phyloP scores from a whole-genome alignment of 53 echinoderm and acorn worm species.

The Stichopus horrens region DNA sequence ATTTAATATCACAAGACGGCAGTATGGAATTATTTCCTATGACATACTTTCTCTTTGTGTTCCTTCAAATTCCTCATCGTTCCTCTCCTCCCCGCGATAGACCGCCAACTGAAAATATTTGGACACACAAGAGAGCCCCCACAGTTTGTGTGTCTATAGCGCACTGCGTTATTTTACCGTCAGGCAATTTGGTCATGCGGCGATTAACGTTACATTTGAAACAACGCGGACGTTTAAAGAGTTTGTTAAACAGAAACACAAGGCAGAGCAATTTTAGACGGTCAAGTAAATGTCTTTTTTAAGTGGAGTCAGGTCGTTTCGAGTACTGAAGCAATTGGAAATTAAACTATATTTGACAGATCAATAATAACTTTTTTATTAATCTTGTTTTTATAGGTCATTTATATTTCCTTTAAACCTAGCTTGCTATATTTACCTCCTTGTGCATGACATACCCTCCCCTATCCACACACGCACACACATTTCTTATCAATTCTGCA shows the following conservation, averaged over 20 bases:
- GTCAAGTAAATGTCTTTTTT: conserved; percentile 27
- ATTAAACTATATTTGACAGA: conserved; percentile 35
- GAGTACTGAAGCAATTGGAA: neutral
- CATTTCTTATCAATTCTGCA: too few relatives aligned
- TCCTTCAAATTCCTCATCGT: too few relatives aligned
- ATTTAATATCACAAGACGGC: conserved; percentile 32
- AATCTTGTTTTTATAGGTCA: conserved; percentile 24
- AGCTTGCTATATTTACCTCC: too few relatives aligned
- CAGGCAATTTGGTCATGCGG: conserved; percentile 34
- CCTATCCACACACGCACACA: too few relatives aligned
- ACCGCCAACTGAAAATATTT: conserved; percentile 35
- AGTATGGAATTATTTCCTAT: neutral
- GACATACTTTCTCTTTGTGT: conserved; percentile 11
- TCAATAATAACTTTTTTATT: conserved; percentile 10
- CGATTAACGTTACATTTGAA: neutral
- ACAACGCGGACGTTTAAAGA: neutral
- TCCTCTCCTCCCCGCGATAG: neutral
- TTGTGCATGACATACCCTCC: too few relatives aligned
- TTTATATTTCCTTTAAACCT: neutral
- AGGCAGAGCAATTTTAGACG: neutral
- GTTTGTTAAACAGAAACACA: conserved; percentile 7
- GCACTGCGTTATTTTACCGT: conserved; percentile 8
- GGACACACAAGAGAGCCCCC: conserved; percentile 42
- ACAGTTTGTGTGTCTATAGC: conserved; percentile 31
- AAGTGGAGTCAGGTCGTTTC: conserved; percentile 22